These are phyloP conservation scores for Liparis tanakae DNA, from an alignment of 2,797 vertebrate genomes.

Conservation along the genomic window DNA sequence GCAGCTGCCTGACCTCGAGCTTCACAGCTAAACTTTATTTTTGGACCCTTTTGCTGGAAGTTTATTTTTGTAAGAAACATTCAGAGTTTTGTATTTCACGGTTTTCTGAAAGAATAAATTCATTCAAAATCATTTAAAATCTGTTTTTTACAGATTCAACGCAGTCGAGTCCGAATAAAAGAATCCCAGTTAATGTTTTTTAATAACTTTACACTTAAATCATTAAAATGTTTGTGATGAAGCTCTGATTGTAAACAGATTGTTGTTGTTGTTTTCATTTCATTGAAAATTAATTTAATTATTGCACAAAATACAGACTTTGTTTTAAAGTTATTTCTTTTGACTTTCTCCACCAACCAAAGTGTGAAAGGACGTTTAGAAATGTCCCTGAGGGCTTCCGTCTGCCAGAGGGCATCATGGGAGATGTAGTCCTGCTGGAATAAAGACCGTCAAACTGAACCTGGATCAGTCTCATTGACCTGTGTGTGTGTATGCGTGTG, in stretches of 20 bases:
- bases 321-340: too few species aligned
- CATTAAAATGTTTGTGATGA: not conserved
- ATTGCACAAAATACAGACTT: too few species aligned
- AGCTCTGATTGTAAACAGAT: not conserved
- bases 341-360: not conserved
- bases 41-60: not conserved
- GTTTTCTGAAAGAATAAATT: not conserved
- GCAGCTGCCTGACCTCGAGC: not conserved
- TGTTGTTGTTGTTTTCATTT: not conserved
- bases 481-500: too few species aligned
- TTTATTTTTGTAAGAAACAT: not conserved
- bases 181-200: not conserved
- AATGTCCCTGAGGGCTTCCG: not conserved
- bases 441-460: conserved; percentile 46
- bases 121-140: not conserved
- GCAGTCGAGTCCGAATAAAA: too few species aligned
- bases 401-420: conserved; percentile 50
- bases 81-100: not conserved
- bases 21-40: not conserved
- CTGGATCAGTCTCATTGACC: not conserved
- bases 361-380: not conserved
- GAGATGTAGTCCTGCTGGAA: conserved; percentile 53
- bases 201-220: not conserved
- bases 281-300: too few species aligned
- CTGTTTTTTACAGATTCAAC: too few species aligned